These are phyloP conservation scores for Drosophila imparisetae DNA, from an alignment of 2,888 invertebrate species.

Conservation along the genomic window DNA sequence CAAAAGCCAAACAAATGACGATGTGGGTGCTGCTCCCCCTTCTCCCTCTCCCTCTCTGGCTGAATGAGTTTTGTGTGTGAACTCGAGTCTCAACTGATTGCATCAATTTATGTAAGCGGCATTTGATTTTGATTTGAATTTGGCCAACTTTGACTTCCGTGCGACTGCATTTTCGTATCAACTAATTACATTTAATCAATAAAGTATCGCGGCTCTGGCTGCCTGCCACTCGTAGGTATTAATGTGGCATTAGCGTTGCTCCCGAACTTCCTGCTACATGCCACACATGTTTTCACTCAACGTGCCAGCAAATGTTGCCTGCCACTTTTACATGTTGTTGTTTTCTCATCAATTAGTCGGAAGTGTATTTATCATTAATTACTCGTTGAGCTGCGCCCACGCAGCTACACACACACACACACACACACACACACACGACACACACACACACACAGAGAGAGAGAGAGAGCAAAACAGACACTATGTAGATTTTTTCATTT, in stretches of 20 bases:
- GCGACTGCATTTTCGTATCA: conserved; percentile 37
- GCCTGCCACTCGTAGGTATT: conserved; percentile 36
- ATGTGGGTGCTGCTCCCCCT: conserved; percentile 2
- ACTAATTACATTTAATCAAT: conserved; percentile 59
- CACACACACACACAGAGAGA: neutral
- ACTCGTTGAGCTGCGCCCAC: conserved; percentile 22
- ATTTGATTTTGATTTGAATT: conserved; percentile 13
- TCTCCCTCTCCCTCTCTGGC: neutral
- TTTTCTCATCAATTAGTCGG: conserved; percentile 65
- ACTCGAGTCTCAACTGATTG: conserved; percentile 29
- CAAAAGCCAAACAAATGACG: conserved; percentile 14
- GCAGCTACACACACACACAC: neutral
- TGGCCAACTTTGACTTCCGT: conserved; percentile 28
- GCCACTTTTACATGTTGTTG: conserved; percentile 42
- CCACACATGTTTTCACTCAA: conserved; percentile 33
- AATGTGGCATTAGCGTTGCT: conserved; percentile 52
- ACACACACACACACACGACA: neutral
- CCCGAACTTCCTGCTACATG: conserved; percentile 62
- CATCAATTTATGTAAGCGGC: conserved; percentile 22
- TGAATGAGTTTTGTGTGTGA: neutral
- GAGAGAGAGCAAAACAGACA: neutral
- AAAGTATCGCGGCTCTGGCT: conserved; percentile 25
- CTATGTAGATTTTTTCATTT: conserved; percentile 13
- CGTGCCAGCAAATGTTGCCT: conserved; percentile 46
- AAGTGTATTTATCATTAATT: conserved; percentile 70